Base-by-base conservation (phyloP, 2,797 vertebrate species). In the Sphenopsis melanotis region DNA sequence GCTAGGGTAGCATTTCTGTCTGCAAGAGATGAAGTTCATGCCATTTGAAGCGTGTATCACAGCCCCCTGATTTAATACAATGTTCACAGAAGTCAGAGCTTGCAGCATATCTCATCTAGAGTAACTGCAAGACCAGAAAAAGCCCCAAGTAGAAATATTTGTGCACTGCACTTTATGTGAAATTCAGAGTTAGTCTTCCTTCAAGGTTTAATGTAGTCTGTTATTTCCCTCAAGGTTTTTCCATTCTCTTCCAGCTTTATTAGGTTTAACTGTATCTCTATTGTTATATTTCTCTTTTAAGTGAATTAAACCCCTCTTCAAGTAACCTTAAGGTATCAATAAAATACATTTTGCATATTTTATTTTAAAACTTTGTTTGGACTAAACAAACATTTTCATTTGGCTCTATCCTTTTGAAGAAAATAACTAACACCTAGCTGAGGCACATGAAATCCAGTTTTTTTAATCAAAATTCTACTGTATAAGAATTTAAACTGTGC, bases 181-280 rank as follows among this genome's bases (percentile, higher is more conserved):
- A 90, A 78, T 90, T 90, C 44, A 47, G 57, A 89, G 37, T 63
- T 56, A 20, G n/a, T 61, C 49, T 89, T 89, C 44, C n/a, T 74
- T 85, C 76, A 72, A 80, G 37, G 34, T 83, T 91, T 87, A 81
- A 83, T 92, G 78, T 64, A 75, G 59, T 37, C 32, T 6, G 2
- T 76, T 93, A 93, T 81, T 95, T 93, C 87, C 70, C 88, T 78
- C 70, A 88, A 95, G 93, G 70, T 56, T 94, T 81, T 87, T 65
- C 63, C 32, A 26, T 91, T 78, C 32, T 87, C 19, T 84, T 84
- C 59, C 47, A 84, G 15, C 5, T 95, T 90, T 93, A 95, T 91
- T 88, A 50, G 20, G 17, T 79, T 94, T 82, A 89, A 46, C 80
- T 85, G 80, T 10, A 83, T 26, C 55, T 82, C 34, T 41, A 15